Percentiles rank a stretch among this genome's conserved stretches.
These are phyloP conservation scores for Altica lythri DNA, from an alignment of 2,888 invertebrate genomes.

Conservation along the genomic window DNA sequence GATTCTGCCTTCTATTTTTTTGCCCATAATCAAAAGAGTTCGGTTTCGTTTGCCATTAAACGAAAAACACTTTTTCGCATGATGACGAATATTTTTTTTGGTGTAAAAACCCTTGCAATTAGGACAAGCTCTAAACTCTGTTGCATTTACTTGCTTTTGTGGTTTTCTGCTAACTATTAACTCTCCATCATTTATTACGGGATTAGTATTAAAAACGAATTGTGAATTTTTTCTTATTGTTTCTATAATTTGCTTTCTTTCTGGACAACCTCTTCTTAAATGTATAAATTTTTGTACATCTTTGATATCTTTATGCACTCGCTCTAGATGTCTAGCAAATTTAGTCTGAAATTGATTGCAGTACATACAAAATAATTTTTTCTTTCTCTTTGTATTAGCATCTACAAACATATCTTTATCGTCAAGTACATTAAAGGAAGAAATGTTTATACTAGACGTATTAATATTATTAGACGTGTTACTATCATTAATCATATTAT, in stretches of 20 bases:
- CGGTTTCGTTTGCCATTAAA: background rate
- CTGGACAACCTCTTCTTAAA: background rate
- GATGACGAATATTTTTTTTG: background rate
- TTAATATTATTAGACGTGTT: background rate
- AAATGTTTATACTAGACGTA: background rate
- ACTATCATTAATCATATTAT: background rate
- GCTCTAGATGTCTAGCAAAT: conserved; percentile 16
- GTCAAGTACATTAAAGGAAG: conserved; percentile 1
- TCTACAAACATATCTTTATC: conserved; percentile 4
- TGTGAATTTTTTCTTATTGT: conserved; percentile 8
- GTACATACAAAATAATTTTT: conserved; percentile 17
- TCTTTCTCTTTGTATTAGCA: background rate
- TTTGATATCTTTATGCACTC: background rate
- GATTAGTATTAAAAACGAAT: background rate
- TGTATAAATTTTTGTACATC: conserved; percentile 12
- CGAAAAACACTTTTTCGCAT: background rate
- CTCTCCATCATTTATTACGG: background rate
- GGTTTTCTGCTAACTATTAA: background rate
- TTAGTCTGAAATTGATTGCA: conserved; percentile 14
- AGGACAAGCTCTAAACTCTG: background rate
- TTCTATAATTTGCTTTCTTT: conserved; percentile 14
- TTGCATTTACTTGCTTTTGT: no score
- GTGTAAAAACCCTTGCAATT: conserved; percentile 9
- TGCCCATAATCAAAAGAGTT: no score
- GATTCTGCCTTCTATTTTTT: conserved; percentile 11